A percentile compares a stretch with the other conserved stretches of the same genome.
Evolutionary conservation across 1,140 invertebrate species (phyloP).

Genomic region (Lerema accius): DNA sequence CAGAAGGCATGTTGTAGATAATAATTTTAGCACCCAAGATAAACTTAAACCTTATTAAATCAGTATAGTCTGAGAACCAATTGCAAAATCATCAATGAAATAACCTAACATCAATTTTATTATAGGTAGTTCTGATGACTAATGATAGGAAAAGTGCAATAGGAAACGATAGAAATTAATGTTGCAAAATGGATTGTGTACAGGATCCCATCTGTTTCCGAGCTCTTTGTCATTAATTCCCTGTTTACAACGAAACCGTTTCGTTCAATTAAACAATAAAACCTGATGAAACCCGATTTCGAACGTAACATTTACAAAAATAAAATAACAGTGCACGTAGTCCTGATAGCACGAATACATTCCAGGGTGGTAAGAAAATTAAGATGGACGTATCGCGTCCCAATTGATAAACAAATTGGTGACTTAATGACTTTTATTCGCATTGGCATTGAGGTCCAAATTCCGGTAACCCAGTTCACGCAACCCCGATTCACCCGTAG

Average conservation of each 20-base stretch:
- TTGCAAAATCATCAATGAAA: too few relatives aligned
- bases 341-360: background rate
- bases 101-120: too few relatives aligned
- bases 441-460: slow-evolving; percentile 47
- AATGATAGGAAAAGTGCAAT: too few relatives aligned
- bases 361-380: slow-evolving; percentile 17
- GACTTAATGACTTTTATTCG: slow-evolving; percentile 56
- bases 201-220: background rate
- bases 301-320: slow-evolving; percentile 18
- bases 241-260: slow-evolving; percentile 6
- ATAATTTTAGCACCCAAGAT: too few relatives aligned
- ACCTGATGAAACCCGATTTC: slow-evolving; percentile 9
- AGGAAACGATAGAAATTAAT: too few relatives aligned
- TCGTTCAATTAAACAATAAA: slow-evolving; percentile 19
- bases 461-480: slow-evolving; percentile 51
- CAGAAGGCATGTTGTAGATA: too few relatives aligned
- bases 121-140: too few relatives aligned
- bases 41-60: too few relatives aligned
- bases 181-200: too few relatives aligned
- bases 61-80: too few relatives aligned
- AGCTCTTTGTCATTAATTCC: background rate
- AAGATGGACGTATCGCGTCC: slow-evolving; percentile 27
- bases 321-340: slow-evolving; percentile 21
- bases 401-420: slow-evolving; percentile 55
- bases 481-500: slow-evolving; percentile 19